A percentile compares a stretch with the other conserved stretches of the same genome.
phyloP scores from a whole-genome alignment of 2,888 invertebrate genomes.

The Patella ulyssiponensis region DNA sequence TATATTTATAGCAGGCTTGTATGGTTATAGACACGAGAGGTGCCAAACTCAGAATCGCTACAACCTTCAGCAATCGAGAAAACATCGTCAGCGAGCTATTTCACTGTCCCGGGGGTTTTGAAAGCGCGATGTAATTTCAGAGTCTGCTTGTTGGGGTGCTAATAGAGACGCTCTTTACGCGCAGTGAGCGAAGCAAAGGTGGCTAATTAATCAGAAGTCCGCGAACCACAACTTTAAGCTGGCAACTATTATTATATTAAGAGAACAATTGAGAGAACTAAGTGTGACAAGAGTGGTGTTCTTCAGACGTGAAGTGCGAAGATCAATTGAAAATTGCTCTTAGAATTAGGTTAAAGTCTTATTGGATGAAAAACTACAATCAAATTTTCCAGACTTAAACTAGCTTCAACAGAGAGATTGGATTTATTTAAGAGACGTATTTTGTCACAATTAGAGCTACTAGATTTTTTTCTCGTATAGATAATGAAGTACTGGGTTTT shows the following conservation, averaged over 20 bases:
- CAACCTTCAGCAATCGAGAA: not conserved
- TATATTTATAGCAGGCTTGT: not conserved
- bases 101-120: not conserved
- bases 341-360: conserved; percentile 5
- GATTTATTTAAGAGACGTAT: no score
- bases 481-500: no score
- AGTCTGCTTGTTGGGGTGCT: not conserved
- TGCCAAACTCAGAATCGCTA: conserved; percentile 2
- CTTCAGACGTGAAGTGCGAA: conserved; percentile 2
- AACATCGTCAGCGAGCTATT: not conserved
- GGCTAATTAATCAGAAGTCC: conserved; percentile 7
- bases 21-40: not conserved
- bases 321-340: conserved; percentile 4
- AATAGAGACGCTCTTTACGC: conserved; percentile 9
- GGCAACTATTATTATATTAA: conserved; percentile 10
- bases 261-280: conserved; percentile 5
- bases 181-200: not conserved
- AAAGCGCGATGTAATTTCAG: not conserved
- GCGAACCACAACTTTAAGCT: conserved; percentile 4
- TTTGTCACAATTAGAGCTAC: no score
- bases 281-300: not conserved
- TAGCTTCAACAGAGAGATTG: not conserved
- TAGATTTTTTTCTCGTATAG: no score
- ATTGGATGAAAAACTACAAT: conserved; percentile 5
- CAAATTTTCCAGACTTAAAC: not conserved